Base-by-base conservation (phyloP, 2,888 invertebrate genomes). In the Cataglyphis altisquamis region DNA sequence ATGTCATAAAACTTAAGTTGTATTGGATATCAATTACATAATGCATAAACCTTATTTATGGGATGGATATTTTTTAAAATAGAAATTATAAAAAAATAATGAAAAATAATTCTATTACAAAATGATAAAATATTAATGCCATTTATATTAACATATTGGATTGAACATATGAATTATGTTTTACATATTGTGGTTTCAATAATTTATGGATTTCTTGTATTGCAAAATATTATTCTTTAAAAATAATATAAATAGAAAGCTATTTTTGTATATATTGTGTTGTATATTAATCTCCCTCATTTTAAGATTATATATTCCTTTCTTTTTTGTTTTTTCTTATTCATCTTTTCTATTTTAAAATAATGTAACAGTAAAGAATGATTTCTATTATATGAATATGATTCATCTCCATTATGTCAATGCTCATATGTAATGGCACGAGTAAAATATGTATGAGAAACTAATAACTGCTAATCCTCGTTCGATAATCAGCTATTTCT, bases 401-500 rank as follows among this genome's bases (percentile, higher is more conserved):
- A 68, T 45, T 67, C 9, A 36, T 68, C 9, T 29, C 2, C 0
- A 10, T 60, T 3, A 45, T 25, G 12, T 68, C n/a, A 41, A 67
- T 29, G 68, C 32, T 57, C 10, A 48, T 66, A 52, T 57, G n/a
- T 41, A 67, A 70, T 57, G 78, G 77, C 45, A 74, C 29, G n/a
- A 83, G 6, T 83, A 29, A 72, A 45, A 48, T 63, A 72, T 21
- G n/a, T 18, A 18, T 52, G 8, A 52, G n/a, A 52, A 10, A 45
- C 64, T 29, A 68, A 32, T 45, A 73, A 21, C 45, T 73, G 18
- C 52, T 52, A 73, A 12, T 52, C 52, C n/a, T 2, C 45, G 68
- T 52, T 12, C 41, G 62, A 63, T 67, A 72, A 77, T 60, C 18
- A 21, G 57, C 60, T 78, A 55, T 83, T 32, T 83, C 25, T 29